Conservation (phyloP, 2,888 invertebrate genomes). For the Deroplatys truncata region DNA sequence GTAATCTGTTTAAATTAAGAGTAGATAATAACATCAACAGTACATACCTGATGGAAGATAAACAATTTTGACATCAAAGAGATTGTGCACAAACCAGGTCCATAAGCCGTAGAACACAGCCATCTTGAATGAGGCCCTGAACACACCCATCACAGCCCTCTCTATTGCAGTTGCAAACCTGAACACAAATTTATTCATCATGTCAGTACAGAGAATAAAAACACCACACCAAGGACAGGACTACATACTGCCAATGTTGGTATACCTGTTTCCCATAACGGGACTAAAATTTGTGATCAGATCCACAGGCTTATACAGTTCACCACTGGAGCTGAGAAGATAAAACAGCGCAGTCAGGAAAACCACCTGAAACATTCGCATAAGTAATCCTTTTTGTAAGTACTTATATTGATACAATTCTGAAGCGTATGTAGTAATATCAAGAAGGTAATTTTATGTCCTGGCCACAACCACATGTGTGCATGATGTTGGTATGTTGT, state of each 20-base stretch:
- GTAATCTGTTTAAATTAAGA: too few species aligned
- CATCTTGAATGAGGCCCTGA: conserved; percentile 95
- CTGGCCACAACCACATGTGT: too few species aligned
- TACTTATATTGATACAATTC: neutral
- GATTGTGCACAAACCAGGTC: conserved; percentile 95
- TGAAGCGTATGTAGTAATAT: too few species aligned
- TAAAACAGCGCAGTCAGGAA: conserved; percentile 97
- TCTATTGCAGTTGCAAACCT: conserved; percentile 79
- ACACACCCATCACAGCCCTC: conserved; percentile 88
- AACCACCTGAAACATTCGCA: conserved; percentile 66
- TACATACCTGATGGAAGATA: conserved; percentile 83
- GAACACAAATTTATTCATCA: conserved; percentile 29
- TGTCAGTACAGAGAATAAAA: neutral
- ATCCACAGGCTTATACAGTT: conserved; percentile 90
- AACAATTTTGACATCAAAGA: conserved; percentile 91
- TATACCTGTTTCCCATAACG: conserved; percentile 58
- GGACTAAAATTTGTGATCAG: conserved; percentile 78
- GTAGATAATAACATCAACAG: too few species aligned
- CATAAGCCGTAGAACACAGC: conserved; percentile 95
- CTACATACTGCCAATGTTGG: neutral
- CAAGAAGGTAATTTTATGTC: too few species aligned
- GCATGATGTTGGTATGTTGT: too few species aligned
- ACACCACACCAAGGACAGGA: neutral
- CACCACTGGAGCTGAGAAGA: conserved; percentile 79
- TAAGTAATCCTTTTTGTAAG: neutral